Evolutionary conservation across 2,888 invertebrate species (phyloP), one percentile per base, ranked within the genome.

Genomic region (Sycophila texana): DNA sequence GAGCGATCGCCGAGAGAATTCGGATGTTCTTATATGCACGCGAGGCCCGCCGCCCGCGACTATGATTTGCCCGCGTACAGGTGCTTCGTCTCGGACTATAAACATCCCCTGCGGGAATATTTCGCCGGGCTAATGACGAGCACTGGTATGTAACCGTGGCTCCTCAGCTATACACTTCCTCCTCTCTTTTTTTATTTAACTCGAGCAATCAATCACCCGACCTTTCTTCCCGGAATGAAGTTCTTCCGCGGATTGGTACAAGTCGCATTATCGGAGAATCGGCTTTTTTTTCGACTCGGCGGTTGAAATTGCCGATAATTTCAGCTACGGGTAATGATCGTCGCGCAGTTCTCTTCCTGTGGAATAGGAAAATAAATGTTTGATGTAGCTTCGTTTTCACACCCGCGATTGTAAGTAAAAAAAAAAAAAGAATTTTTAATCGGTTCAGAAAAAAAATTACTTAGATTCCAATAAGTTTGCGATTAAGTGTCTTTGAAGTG

Each of bases 31-130:
- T 74, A 39, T 39, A 68, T 78, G 74, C 78, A 70, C 79, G 74
- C 74, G 26, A 74, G 14, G 39, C 57, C 30, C 2, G 14, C 53
- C 57, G 30, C 16, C 68, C 68, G 68, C 70, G 65, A 53, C 73
- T 80, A 76, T 76, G 80, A 74, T 76, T 76, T 76, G 63, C 51
- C 73, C 73, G 53, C 16, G 13, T 13, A 49, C n/a, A 22, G 16
- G 30, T 22, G 30, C 51, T 13, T 16, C 26, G 20, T 22, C n/a
- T 16, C 22, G 7, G 30, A 10, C 55, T 68, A 60, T 53, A 47
- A 53, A 12, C 14, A 53, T 20, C 20, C 51, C 53, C 47, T 26
- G 26, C 65, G 10, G 26, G 20, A 1, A 18, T 55, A 68, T 70
- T 51, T 53, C 47, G 51, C 39, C 47, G 53, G 74, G 26, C 63